A percentile compares a stretch with the other conserved stretches of the same genome.
Conservation (phyloP, 1,140 invertebrate species). For the Drosophila lacertosa region DNA sequence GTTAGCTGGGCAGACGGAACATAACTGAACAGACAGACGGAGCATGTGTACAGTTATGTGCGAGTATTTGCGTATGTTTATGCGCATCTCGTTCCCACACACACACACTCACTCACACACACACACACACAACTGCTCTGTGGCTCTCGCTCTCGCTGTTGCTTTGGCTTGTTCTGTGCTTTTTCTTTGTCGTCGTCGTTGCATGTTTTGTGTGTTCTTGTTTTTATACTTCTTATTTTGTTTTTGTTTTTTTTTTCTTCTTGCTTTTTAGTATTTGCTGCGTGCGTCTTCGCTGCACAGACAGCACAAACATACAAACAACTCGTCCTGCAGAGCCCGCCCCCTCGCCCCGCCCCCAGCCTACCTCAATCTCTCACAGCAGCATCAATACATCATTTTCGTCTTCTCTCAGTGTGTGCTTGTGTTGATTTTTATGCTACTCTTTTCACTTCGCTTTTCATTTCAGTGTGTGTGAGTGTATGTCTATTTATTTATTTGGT, state of each 20-base stretch:
- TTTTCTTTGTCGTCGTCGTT: constrained; percentile 35
- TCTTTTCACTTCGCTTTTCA: constrained; percentile 53
- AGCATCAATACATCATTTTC: constrained; percentile 80
- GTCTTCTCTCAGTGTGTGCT: constrained; percentile 55
- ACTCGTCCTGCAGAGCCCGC: constrained; percentile 6
- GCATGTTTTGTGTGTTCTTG: constrained; percentile 9
- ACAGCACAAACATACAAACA: constrained; percentile 24
- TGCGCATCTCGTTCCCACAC: constrained; percentile 29
- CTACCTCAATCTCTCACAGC: constrained; percentile 21
- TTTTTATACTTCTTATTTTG: constrained; percentile 20
- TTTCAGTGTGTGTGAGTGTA: constrained; percentile 16
- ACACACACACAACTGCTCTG: background rate
- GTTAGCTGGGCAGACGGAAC: constrained; percentile 49
- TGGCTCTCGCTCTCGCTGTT: background rate
- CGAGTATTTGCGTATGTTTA: constrained; percentile 59
- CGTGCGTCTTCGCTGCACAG: constrained; percentile 46
- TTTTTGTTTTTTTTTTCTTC: constrained; percentile 29
- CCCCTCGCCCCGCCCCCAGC: background rate
- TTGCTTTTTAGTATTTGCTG: constrained; percentile 29
- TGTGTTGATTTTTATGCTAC: constrained; percentile 60
- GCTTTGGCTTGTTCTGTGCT: constrained; percentile 22
- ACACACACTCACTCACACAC: background rate
- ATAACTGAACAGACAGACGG: constrained; percentile 13
- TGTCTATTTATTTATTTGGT: constrained; percentile 29
- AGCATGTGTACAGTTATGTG: constrained; percentile 65